Evolutionary conservation across 2,797 vertebrate genomes (phyloP).

Genomic region (Peromyscus aztecus): DNA sequence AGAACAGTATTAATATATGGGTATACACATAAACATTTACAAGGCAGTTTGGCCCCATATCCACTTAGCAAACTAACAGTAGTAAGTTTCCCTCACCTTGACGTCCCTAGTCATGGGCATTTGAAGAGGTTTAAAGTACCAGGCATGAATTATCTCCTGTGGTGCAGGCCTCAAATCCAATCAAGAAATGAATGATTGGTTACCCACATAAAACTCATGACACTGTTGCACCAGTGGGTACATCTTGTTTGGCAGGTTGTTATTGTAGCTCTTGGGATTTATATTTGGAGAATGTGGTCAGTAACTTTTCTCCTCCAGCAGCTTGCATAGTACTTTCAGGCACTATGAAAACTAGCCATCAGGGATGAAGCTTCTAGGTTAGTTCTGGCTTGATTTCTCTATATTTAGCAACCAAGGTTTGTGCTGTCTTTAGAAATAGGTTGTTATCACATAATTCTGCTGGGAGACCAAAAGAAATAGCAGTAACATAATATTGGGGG

Average conservation of each 20-base stretch:
- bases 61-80: neutral
- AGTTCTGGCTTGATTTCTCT: neutral
- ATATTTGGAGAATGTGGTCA: neutral
- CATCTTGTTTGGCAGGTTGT: neutral
- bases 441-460: neutral
- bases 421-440: neutral
- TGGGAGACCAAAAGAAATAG: neutral
- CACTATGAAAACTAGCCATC: neutral
- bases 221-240: neutral
- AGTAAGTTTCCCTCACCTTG: neutral
- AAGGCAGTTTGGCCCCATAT: neutral
- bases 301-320: neutral
- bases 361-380: neutral
- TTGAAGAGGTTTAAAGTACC: too few relatives aligned
- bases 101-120: neutral
- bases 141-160: neutral
- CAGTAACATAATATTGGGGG: neutral
- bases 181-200: neutral
- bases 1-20: fast-evolving
- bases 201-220: neutral
- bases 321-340: neutral
- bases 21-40: neutral
- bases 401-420: neutral
- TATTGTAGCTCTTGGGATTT: neutral
- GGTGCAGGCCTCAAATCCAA: neutral